Percentiles rank a stretch among this genome's conserved stretches.
These are phyloP conservation scores for Leptinotarsa haldemani DNA, from an alignment of 2,888 invertebrate genomes.

Conservation along the genomic window DNA sequence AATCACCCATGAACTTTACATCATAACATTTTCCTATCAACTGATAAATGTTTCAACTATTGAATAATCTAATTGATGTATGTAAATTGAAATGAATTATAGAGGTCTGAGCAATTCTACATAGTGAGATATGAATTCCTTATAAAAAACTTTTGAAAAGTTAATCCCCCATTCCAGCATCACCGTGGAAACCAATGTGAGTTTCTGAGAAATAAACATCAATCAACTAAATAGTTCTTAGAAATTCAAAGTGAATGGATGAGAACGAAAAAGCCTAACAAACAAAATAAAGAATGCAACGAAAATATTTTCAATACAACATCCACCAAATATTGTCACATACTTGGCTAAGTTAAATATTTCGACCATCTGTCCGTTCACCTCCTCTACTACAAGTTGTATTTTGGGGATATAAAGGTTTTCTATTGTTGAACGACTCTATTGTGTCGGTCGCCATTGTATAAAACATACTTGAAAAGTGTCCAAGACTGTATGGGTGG, in stretches of 20 bases:
- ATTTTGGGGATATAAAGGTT: constrained; percentile 28
- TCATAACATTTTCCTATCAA: too few species aligned
- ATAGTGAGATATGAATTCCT: too few species aligned
- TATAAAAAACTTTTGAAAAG: too few species aligned
- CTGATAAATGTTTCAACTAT: too few species aligned
- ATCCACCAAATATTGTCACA: constrained; percentile 26
- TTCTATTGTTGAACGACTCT: constrained; percentile 31
- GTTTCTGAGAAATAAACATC: neutral
- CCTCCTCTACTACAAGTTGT: constrained; percentile 20
- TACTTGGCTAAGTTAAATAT: constrained; percentile 21
- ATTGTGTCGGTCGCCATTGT: constrained; percentile 28
- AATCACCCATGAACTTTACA: too few species aligned
- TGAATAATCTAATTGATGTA: too few species aligned
- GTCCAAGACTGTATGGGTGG: constrained; percentile 35
- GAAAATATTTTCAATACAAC: constrained; percentile 9
- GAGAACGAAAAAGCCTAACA: neutral
- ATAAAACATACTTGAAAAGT: constrained; percentile 34
- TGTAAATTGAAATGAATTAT: too few species aligned
- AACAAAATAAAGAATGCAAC: neutral
- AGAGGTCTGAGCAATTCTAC: too few species aligned
- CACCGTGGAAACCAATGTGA: too few species aligned
- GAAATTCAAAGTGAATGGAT: neutral
- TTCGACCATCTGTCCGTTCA: constrained; percentile 26
- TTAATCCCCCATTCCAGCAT: too few species aligned
- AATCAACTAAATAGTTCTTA: neutral